Percentiles rank a stretch among this genome's conserved stretches.
These are phyloP conservation scores for Prionailurus viverrinus DNA, from an alignment of 2,113 vertebrate species.

Conservation along the genomic window DNA sequence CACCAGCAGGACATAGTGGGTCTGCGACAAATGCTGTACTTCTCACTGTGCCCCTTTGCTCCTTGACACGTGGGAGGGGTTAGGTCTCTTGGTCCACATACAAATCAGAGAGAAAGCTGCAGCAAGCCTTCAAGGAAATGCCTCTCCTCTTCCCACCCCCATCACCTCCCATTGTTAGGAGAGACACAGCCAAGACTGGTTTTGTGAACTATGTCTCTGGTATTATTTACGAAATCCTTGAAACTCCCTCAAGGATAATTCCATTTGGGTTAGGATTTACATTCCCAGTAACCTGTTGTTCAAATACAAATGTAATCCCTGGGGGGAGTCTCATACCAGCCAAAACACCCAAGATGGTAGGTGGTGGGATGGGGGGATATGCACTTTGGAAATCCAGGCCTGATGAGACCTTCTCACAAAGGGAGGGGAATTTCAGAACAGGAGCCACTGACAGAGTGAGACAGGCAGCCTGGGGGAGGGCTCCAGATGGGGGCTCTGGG, in stretches of 20 bases:
- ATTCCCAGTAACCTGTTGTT: neutral
- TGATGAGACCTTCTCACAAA: neutral
- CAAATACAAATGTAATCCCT: neutral
- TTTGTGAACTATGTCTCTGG: neutral
- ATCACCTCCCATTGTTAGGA: neutral
- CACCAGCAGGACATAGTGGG: neutral
- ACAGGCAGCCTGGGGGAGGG: neutral
- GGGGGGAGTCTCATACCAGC: neutral
- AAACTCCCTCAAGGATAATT: neutral
- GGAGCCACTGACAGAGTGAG: neutral
- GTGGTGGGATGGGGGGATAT: too few relatives aligned
- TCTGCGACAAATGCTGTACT: neutral
- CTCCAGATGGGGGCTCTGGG: neutral
- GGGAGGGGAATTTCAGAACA: neutral
- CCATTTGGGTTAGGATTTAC: neutral
- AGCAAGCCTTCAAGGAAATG: neutral
- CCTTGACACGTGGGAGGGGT: neutral
- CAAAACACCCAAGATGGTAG: neutral
- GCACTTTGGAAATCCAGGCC: neutral
- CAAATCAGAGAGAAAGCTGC: neutral
- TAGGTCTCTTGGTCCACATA: neutral
- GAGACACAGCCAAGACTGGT: neutral
- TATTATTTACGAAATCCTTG: conserved; percentile 17
- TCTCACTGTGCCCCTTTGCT: neutral
- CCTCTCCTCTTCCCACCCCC: neutral